Percentiles rank a stretch among this genome's conserved stretches.
Evolutionary conservation across 2,113 vertebrate genomes (phyloP).

Genomic region (Pseudorectes ferrugineus): DNA sequence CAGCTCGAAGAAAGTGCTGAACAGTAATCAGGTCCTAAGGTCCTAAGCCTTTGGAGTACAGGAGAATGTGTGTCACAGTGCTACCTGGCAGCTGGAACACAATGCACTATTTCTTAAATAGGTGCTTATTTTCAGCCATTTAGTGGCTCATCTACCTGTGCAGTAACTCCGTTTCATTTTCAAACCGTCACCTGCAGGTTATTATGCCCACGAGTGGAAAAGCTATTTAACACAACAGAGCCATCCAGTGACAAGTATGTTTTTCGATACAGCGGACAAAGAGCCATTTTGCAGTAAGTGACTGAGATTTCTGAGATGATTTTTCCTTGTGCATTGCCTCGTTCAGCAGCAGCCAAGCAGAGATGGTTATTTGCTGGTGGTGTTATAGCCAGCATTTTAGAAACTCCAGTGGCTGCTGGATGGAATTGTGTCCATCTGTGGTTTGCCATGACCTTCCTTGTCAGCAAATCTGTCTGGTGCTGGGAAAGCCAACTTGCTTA

Average conservation of each 20-base stretch:
- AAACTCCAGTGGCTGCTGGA: not conserved
- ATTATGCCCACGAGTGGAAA: constrained; percentile 82
- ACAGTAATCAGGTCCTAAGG: not conserved
- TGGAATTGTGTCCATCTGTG: not conserved
- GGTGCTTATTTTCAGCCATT: not conserved
- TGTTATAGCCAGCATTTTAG: not conserved
- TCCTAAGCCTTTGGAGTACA: not conserved
- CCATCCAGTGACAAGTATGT: constrained; percentile 74
- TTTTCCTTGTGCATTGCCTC: not conserved
- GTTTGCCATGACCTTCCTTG: not conserved
- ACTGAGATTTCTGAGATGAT: not conserved
- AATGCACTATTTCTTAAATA: not conserved
- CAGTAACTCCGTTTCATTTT: not conserved
- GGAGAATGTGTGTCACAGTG: not conserved
- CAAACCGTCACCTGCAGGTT: constrained; percentile 74
- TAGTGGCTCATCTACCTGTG: not conserved
- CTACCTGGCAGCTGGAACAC: not conserved
- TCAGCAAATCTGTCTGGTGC: not conserved
- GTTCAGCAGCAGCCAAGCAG: not conserved
- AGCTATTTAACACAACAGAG: constrained; percentile 73
- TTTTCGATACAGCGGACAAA: constrained; percentile 82
- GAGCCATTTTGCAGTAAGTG: constrained; percentile 88
- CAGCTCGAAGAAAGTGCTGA: not conserved
- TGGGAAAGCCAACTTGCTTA: not conserved
- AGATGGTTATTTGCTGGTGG: not conserved